phyloP scores from a whole-genome alignment of 2,888 invertebrate genomes.

The Epinotia brunnichana region DNA sequence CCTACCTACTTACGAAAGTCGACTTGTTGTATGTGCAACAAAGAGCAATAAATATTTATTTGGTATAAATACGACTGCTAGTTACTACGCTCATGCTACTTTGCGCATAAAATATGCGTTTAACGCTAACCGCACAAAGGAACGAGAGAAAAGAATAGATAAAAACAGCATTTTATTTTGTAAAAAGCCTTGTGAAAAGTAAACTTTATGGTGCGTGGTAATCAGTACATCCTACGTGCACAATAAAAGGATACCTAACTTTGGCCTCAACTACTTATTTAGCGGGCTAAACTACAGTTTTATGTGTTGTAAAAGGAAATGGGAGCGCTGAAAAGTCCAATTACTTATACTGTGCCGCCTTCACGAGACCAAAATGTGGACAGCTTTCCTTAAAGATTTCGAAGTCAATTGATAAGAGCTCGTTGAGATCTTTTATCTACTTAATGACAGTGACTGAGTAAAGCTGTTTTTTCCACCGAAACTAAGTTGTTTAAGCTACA shows the following conservation, averaged over 20 bases:
- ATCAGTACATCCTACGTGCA: constrained; percentile 15
- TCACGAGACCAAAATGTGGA: not conserved
- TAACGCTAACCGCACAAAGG: constrained; percentile 2
- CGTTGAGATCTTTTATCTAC: not conserved
- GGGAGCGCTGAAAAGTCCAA: constrained; percentile 5
- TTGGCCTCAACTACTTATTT: not conserved
- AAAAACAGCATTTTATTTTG: constrained; percentile 30
- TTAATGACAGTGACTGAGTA: constrained; percentile 4
- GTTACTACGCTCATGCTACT: not conserved
- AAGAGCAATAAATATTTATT: not conserved
- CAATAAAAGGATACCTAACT: constrained; percentile 19
- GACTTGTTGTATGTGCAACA: not conserved
- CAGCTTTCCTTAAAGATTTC: not conserved
- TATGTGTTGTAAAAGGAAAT: constrained; percentile 9
- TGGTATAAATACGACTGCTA: not conserved
- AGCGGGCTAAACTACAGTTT: constrained; percentile 2
- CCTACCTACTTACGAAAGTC: not conserved
- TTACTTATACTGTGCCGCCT: constrained; percentile 1
- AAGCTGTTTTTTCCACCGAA: not conserved
- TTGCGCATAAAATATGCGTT: constrained; percentile 1
- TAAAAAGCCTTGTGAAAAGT: constrained; percentile 23
- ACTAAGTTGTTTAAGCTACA: too few species aligned
- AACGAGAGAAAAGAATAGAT: constrained; percentile 17
- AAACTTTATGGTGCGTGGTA: constrained; percentile 25
- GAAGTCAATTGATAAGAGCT: not conserved